Conservation (phyloP, 2,888 invertebrate genomes). For the Herminia tarsipennalis region DNA sequence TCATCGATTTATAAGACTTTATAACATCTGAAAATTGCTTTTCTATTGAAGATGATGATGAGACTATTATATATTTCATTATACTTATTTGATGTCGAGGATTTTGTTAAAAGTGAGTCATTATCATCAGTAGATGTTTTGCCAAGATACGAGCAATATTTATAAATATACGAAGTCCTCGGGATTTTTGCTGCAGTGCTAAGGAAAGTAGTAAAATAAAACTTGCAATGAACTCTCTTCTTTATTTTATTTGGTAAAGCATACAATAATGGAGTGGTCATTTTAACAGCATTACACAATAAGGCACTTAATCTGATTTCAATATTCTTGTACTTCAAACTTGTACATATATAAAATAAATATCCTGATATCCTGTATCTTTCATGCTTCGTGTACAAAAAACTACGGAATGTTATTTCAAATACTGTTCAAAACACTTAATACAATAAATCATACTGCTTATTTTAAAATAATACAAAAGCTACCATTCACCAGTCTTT, state of each 20-base stretch:
- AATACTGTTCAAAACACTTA: slow-evolving; percentile 47
- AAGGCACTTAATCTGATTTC: slow-evolving; percentile 63
- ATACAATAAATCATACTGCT: slow-evolving; percentile 27
- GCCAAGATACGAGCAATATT: no score
- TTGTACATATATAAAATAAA: slow-evolving; percentile 38
- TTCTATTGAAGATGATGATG: no score
- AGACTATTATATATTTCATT: no score
- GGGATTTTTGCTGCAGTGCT: no score
- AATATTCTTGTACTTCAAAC: slow-evolving; percentile 57
- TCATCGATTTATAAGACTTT: no score
- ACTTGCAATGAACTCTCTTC: slow-evolving; percentile 33
- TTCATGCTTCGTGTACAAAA: slow-evolving; percentile 21
- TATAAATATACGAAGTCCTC: no score
- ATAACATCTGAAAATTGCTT: no score
- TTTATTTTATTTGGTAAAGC: slow-evolving; percentile 65
- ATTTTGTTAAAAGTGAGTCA: no score
- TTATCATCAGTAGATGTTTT: no score
- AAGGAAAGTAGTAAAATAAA: no score
- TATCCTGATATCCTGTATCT: slow-evolving; percentile 28
- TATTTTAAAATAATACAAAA: slow-evolving; percentile 37
- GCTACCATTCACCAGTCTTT: slow-evolving; percentile 46
- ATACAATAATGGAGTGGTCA: slow-evolving; percentile 53
- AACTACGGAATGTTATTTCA: slow-evolving; percentile 46
- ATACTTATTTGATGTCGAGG: no score
- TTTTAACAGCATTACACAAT: slow-evolving; percentile 45